phyloP scores from a whole-genome alignment of 1,140 invertebrate genomes.

The Scaptomyza pallida region DNA sequence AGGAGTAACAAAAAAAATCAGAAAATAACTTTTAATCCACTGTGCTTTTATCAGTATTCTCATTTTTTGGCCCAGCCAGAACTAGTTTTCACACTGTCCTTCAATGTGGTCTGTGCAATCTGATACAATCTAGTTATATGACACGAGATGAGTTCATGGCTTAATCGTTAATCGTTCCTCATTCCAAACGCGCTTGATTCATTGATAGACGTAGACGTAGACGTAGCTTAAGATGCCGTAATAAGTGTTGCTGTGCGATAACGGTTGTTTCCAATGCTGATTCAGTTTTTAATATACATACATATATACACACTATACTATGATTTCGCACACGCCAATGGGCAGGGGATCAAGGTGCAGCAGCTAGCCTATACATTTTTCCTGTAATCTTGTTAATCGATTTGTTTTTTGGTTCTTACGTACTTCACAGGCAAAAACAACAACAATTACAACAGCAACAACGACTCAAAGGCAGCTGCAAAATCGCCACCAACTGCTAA shows the following conservation, averaged over 20 bases:
- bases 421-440: conserved; percentile 40
- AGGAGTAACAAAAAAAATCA: no score
- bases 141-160: conserved; percentile 30
- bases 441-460: conserved; percentile 32
- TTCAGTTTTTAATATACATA: conserved; percentile 32
- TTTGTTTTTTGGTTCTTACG: conserved; percentile 9
- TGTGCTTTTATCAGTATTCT: neutral
- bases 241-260: conserved; percentile 41
- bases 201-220: neutral
- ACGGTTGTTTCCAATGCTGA: conserved; percentile 28
- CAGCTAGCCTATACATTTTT: neutral
- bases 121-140: neutral
- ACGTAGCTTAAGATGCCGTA: neutral
- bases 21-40: conserved; percentile 9
- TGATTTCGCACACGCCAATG: conserved; percentile 3
- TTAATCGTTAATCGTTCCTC: conserved; percentile 26
- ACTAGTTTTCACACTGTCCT: neutral
- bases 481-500: conserved; percentile 29
- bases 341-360: conserved; percentile 49
- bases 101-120: neutral
- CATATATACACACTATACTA: conserved; percentile 5
- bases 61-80: conserved; percentile 7
- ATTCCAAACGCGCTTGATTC: conserved; percentile 32
- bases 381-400: conserved; percentile 19
- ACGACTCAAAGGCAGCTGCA: conserved; percentile 31